These are phyloP conservation scores for Etheostoma nigrum DNA, from an alignment of 2,797 vertebrate genomes.

Conservation along the genomic window DNA sequence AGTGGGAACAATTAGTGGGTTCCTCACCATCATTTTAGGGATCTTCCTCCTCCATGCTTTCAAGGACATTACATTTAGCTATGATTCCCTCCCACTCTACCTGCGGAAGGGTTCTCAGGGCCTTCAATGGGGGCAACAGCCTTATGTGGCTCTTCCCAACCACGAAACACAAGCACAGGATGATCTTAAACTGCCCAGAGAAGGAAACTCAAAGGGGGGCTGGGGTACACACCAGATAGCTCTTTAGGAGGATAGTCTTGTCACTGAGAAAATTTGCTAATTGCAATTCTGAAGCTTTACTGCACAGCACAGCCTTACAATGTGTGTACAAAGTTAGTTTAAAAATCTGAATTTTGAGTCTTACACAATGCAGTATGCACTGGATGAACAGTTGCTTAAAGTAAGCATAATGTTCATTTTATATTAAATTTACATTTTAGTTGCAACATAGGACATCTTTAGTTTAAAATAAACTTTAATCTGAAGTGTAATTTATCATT, in stretches of 20 bases:
- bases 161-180: slow-evolving; percentile 49
- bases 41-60: slow-evolving; percentile 90
- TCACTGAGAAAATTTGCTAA: slow-evolving; percentile 3
- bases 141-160: slow-evolving; percentile 72
- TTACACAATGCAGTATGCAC: slow-evolving; percentile 18
- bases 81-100: slow-evolving; percentile 83
- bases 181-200: slow-evolving; percentile 48
- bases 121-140: slow-evolving; percentile 62
- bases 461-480: neutral
- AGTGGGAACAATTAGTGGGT: slow-evolving; percentile 88
- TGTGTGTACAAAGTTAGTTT: slow-evolving; percentile 2
- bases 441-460: neutral
- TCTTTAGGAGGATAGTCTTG: slow-evolving; percentile 34
- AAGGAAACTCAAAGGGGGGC: slow-evolving; percentile 50
- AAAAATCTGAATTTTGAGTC: slow-evolving; percentile 17
- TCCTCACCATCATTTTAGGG: slow-evolving; percentile 88
- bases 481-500: neutral
- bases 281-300: slow-evolving; percentile 31
- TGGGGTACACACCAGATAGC: slow-evolving; percentile 55
- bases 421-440: neutral
- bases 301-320: slow-evolving; percentile 26
- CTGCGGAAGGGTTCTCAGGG: slow-evolving; percentile 71
- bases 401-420: neutral
- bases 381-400: slow-evolving; percentile 28
- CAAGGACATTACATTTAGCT: slow-evolving; percentile 85